Conservation (phyloP, 1,140 invertebrate genomes). For the Pristionchus pacificus region DNA sequence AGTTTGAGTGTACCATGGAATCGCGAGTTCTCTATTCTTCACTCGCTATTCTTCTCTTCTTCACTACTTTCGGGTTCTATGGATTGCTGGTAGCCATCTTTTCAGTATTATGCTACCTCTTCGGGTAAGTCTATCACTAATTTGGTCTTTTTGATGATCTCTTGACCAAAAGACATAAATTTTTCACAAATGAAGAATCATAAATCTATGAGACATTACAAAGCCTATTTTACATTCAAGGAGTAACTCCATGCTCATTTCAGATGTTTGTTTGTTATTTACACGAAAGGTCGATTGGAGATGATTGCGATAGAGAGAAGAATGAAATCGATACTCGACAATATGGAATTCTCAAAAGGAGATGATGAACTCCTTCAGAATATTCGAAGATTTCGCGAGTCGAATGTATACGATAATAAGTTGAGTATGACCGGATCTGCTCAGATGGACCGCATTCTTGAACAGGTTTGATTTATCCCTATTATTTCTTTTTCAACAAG, state of each 20-base stretch:
- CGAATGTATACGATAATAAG: slow-evolving; percentile 23
- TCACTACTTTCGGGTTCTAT: slow-evolving; percentile 32
- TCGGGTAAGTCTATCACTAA: slow-evolving; percentile 15
- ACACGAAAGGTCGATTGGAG: slow-evolving; percentile 10
- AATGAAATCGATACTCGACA: neutral
- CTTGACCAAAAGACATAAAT: too few relatives aligned
- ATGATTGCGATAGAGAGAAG: neutral
- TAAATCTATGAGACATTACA: too few relatives aligned
- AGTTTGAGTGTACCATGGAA: too few relatives aligned
- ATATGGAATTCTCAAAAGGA: slow-evolving; percentile 16
- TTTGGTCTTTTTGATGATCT: too few relatives aligned
- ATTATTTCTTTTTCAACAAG: slow-evolving; percentile 8
- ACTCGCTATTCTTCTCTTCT: slow-evolving; percentile 26
- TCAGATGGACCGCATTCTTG: slow-evolving; percentile 18
- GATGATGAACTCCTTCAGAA: slow-evolving; percentile 23
- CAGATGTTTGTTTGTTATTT: slow-evolving; percentile 30
- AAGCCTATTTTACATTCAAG: neutral
- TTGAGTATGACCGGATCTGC: slow-evolving; percentile 33
- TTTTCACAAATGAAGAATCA: too few relatives aligned
- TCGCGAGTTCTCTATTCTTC: slow-evolving; percentile 9
- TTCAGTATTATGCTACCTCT: slow-evolving; percentile 22
- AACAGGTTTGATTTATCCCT: slow-evolving; percentile 11
- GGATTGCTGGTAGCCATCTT: slow-evolving; percentile 25
- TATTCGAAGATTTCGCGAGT: slow-evolving; percentile 12
- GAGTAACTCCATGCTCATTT: neutral